These are phyloP conservation scores for Limnephilus lunatus DNA, from an alignment of 2,888 invertebrate species.

Conservation along the genomic window DNA sequence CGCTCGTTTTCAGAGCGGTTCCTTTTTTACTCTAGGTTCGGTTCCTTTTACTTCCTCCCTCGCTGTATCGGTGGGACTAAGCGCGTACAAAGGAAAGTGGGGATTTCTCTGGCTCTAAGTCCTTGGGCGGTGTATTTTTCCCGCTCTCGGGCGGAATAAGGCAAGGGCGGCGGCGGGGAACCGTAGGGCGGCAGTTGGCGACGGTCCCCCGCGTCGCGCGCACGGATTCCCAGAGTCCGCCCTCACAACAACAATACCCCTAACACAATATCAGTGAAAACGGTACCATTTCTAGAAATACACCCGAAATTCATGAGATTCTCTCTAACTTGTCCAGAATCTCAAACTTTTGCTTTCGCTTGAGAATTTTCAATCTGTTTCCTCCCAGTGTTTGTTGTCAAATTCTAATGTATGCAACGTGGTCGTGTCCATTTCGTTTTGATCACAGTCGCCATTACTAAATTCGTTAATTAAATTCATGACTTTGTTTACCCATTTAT, in stretches of 20 bases:
- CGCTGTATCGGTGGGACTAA: neutral
- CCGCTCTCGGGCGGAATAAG: constrained; percentile 67
- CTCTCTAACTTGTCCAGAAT: neutral
- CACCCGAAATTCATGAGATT: neutral
- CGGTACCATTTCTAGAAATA: constrained; percentile 7
- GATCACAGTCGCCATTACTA: constrained; percentile 45
- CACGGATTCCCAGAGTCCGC: constrained; percentile 53
- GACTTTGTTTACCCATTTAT: constrained; percentile 20
- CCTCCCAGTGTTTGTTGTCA: constrained; percentile 24
- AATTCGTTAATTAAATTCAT: constrained; percentile 29
- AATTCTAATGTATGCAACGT: constrained; percentile 41
- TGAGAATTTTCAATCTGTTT: neutral
- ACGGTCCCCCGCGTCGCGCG: constrained; percentile 61
- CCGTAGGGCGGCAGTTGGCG: constrained; percentile 67
- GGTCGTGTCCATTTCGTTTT: constrained; percentile 28
- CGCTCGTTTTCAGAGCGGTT: neutral
- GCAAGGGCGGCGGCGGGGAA: constrained; percentile 70
- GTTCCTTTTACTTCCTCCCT: constrained; percentile 18
- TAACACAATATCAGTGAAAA: constrained; percentile 32
- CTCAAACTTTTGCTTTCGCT: neutral
- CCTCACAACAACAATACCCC: constrained; percentile 27
- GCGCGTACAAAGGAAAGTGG: constrained; percentile 40
- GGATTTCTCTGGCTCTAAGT: constrained; percentile 68
- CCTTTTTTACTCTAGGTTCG: neutral
- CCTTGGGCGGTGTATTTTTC: constrained; percentile 71